These are phyloP conservation scores for Lycorma delicatula DNA, from an alignment of 1,140 invertebrate species.

Conservation along the genomic window DNA sequence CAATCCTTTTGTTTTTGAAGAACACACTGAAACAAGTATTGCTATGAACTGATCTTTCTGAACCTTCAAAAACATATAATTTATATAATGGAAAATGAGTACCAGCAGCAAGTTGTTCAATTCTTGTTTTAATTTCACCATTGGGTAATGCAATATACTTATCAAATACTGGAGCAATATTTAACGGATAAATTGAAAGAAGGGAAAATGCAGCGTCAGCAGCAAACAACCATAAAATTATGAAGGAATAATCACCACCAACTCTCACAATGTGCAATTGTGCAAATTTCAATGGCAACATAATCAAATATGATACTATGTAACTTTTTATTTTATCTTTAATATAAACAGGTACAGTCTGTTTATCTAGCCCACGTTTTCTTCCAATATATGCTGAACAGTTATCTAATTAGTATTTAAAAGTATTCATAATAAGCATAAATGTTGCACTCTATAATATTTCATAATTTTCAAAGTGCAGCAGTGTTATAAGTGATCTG, in stretches of 20 bases:
- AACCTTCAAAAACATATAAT: slow-evolving; percentile 95
- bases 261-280: slow-evolving; percentile 84
- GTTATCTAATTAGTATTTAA: slow-evolving; percentile 69
- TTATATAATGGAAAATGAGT: slow-evolving; percentile 92
- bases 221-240: slow-evolving; percentile 90
- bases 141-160: slow-evolving; percentile 95
- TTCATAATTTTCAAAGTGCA: slow-evolving; percentile 54
- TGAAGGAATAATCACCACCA: slow-evolving; percentile 86
- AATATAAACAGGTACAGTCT: slow-evolving; percentile 83
- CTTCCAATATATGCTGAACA: slow-evolving; percentile 89
- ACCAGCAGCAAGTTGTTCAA: slow-evolving; percentile 80
- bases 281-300: slow-evolving; percentile 67
- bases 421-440: slow-evolving; percentile 57
- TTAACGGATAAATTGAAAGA: slow-evolving; percentile 89
- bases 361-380: slow-evolving; percentile 96
- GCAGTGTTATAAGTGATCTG: slow-evolving; percentile 42
- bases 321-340: slow-evolving; percentile 90
- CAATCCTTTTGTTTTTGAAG: slow-evolving; percentile 94
- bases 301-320: slow-evolving; percentile 64
- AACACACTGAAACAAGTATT: slow-evolving; percentile 99
- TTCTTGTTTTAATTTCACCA: slow-evolving; percentile 73
- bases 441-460: slow-evolving; percentile 69
- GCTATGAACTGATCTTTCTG: slow-evolving; percentile 89
- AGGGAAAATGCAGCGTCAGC: slow-evolving; percentile 65
- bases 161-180: slow-evolving; percentile 97